These are phyloP conservation scores for Drosophila histrio DNA, from an alignment of 2,888 invertebrate species.

Conservation along the genomic window DNA sequence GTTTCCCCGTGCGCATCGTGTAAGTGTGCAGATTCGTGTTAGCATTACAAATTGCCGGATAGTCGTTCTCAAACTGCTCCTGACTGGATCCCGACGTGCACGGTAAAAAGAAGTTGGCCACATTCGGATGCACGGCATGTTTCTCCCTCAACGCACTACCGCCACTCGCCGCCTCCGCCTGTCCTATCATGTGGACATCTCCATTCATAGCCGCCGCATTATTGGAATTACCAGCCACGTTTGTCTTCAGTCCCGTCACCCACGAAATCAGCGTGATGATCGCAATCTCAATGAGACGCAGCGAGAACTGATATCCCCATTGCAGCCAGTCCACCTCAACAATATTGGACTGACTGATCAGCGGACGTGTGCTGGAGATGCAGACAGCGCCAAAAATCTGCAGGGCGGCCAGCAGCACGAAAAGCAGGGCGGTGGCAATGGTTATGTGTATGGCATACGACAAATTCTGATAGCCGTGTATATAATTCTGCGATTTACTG, in stretches of 20 bases:
- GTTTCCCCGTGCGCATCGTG: constrained; percentile 90
- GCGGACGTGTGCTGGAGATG: constrained; percentile 84
- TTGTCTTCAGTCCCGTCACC: constrained; percentile 91
- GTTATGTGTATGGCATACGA: constrained; percentile 95
- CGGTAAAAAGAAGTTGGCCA: constrained; percentile 91
- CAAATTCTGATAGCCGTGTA: constrained; percentile 91
- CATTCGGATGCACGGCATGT: constrained; percentile 84
- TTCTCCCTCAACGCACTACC: too few species aligned
- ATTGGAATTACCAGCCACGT: constrained; percentile 75
- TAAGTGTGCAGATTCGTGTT: constrained; percentile 94
- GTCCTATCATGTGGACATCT: constrained; percentile 47
- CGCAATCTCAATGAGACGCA: constrained; percentile 93
- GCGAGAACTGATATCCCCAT: constrained; percentile 95
- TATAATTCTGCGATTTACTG: constrained; percentile 91
- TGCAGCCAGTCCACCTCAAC: constrained; percentile 92
- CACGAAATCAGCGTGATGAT: constrained; percentile 94
- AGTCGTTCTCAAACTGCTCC: constrained; percentile 92
- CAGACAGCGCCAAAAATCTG: constrained; percentile 93
- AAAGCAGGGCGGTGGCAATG: constrained; percentile 93
- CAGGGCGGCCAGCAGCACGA: constrained; percentile 91
- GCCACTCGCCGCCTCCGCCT: constrained; percentile 22
- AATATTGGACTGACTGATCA: constrained; percentile 82
- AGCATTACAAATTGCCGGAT: constrained; percentile 93
- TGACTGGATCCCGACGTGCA: constrained; percentile 93
- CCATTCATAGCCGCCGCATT: constrained; percentile 44